A percentile compares a stretch with the other conserved stretches of the same genome.
Conservation (phyloP, 2,888 invertebrate genomes). For the Calliphora vomitoria region DNA sequence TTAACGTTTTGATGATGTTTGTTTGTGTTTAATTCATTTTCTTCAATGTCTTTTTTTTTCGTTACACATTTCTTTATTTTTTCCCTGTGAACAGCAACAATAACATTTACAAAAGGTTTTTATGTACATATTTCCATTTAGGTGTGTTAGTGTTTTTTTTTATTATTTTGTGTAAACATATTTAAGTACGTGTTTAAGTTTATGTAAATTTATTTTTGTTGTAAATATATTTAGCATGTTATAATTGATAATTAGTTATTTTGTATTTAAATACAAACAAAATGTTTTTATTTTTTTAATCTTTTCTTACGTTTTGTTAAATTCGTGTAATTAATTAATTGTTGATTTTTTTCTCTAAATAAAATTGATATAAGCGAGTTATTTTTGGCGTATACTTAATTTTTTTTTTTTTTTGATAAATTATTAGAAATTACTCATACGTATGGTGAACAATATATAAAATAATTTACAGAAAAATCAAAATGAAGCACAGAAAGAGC, state of each 20-base stretch:
- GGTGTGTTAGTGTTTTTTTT: background rate
- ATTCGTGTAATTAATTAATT: background rate
- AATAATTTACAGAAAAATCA: too few relatives aligned
- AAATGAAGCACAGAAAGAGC: too few relatives aligned
- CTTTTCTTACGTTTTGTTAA: background rate
- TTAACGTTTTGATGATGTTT: conserved; percentile 17
- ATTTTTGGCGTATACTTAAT: background rate
- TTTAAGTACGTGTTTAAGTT: background rate
- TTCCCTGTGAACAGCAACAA: background rate
- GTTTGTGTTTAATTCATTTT: conserved; percentile 14
- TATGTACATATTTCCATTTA: background rate
- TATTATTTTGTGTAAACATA: background rate
- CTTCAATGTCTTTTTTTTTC: background rate
- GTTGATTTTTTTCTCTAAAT: background rate
- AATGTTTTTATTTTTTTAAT: background rate
- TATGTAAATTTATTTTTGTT: conserved; percentile 12
- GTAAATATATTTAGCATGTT: background rate
- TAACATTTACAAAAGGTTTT: background rate
- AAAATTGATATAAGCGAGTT: background rate
- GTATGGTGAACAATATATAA: background rate
- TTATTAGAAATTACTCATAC: background rate
- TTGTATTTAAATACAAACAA: background rate
- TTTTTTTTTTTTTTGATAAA: background rate
- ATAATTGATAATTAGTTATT: background rate
- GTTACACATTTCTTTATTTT: background rate